phyloP scores from a whole-genome alignment of 2,888 invertebrate genomes.

The Apamea crenata region DNA sequence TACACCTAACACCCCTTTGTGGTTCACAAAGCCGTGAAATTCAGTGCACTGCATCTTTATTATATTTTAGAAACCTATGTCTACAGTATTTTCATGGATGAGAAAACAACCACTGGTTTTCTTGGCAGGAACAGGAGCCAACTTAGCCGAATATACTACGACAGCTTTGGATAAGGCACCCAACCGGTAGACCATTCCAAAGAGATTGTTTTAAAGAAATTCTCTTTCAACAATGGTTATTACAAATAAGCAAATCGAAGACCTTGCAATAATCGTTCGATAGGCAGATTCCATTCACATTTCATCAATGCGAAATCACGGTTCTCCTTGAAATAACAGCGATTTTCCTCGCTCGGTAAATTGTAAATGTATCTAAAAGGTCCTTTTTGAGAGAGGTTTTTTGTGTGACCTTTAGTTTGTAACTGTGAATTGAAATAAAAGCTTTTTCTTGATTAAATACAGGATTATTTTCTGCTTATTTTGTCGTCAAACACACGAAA shows the following conservation, averaged over 20 bases:
- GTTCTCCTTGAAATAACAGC: conserved; percentile 58
- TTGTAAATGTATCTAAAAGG: conserved; percentile 49
- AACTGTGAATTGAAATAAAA: conserved; percentile 19
- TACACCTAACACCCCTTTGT: conserved; percentile 15
- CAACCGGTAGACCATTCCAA: neutral
- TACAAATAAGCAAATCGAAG: conserved; percentile 37
- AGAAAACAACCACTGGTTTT: conserved; percentile 28
- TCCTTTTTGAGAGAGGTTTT: conserved; percentile 22
- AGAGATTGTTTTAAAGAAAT: conserved; percentile 9
- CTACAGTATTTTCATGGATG: conserved; percentile 44
- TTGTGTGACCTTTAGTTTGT: conserved; percentile 18
- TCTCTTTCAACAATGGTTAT: conserved; percentile 11
- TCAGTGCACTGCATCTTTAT: conserved; percentile 24
- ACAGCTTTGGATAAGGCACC: conserved; percentile 16
- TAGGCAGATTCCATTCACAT: conserved; percentile 60
- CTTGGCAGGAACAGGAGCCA: conserved; percentile 26
- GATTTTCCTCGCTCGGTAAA: conserved; percentile 54
- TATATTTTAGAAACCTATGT: conserved; percentile 23
- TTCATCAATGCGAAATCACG: conserved; percentile 60
- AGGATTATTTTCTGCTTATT: conserved; percentile 6
- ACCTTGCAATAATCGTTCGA: conserved; percentile 56
- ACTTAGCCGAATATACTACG: conserved; percentile 37
- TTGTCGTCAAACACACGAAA: neutral
- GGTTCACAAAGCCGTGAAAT: conserved; percentile 38
- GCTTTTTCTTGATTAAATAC: conserved; percentile 25